phyloP scores from a whole-genome alignment of 2,797 vertebrate genomes.

The Artibeus jamaicensis region DNA sequence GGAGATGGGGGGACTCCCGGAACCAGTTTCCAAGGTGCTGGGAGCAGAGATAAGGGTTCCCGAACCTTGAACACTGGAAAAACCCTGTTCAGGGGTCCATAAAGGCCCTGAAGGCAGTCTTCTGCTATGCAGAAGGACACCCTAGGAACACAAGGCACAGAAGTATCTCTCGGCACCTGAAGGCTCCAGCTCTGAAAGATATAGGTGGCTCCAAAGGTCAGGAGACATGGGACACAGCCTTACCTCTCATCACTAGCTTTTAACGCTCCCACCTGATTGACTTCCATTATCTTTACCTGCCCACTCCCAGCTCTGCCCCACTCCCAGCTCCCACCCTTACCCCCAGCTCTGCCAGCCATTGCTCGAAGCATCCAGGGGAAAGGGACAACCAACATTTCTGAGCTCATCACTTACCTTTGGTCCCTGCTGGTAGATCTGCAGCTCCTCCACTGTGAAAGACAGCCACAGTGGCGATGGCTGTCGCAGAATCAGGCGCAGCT shows the following conservation, averaged over 20 bases:
- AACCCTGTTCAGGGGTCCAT: background rate
- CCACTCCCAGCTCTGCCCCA: too few species aligned
- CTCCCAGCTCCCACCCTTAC: background rate
- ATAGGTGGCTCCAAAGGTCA: background rate
- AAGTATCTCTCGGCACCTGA: background rate
- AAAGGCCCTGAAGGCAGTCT: background rate
- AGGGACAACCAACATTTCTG: background rate
- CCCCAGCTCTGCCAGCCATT: background rate
- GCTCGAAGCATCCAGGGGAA: background rate
- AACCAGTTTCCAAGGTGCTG: background rate
- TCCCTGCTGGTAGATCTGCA: conserved; percentile 86
- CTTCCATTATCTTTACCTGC: background rate
- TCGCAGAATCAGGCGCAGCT: conserved; percentile 90
- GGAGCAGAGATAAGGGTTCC: background rate
- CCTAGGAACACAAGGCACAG: background rate
- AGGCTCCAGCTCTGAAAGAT: background rate
- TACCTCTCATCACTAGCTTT: background rate
- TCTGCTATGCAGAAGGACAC: background rate
- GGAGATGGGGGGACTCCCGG: background rate
- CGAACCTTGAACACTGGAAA: background rate
- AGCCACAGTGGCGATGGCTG: conserved; percentile 95
- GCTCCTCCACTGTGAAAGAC: conserved; percentile 91
- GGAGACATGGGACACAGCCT: background rate
- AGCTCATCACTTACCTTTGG: conserved; percentile 81
- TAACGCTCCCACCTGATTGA: background rate